These are phyloP conservation scores for Cephus spinipes DNA, from an alignment of 2,888 invertebrate genomes.

Conservation along the genomic window DNA sequence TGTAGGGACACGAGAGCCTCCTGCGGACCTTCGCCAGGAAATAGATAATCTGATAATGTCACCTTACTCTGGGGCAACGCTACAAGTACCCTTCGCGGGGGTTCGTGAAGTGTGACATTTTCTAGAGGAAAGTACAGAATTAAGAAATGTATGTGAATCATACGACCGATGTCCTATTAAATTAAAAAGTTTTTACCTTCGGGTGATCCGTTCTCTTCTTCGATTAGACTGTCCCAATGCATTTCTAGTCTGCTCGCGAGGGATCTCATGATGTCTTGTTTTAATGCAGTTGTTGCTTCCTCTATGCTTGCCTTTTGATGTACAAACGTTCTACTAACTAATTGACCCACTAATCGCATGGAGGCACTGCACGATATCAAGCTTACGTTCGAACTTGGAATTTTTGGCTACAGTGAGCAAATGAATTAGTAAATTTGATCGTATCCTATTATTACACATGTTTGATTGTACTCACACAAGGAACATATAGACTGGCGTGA, in stretches of 20 bases:
- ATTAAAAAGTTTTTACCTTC: conserved; percentile 69
- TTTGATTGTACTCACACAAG: conserved; percentile 74
- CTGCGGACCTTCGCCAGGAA: conserved; percentile 88
- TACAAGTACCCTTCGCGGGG: conserved; percentile 87
- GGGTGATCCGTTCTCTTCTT: conserved; percentile 79
- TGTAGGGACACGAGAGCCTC: conserved; percentile 85
- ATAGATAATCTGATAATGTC: conserved; percentile 89
- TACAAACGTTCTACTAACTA: conserved; percentile 82
- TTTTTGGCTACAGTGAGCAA: conserved; percentile 25
- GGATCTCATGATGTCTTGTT: conserved; percentile 87
- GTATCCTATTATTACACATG: conserved; percentile 67
- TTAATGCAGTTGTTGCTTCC: conserved; percentile 80
- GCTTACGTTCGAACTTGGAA: conserved; percentile 35
- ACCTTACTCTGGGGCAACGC: conserved; percentile 74
- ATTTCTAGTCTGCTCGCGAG: conserved; percentile 88
- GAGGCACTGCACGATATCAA: conserved; percentile 71
- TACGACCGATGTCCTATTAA: not conserved
- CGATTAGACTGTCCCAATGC: conserved; percentile 92
- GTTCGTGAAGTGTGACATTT: conserved; percentile 86
- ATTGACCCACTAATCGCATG: conserved; percentile 78
- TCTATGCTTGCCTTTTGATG: conserved; percentile 80
- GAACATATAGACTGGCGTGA: conserved; percentile 77
- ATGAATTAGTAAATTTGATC: not conserved
- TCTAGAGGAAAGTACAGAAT: conserved; percentile 66
- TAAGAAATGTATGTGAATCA: not conserved